Evolutionary conservation across 1,140 invertebrate species (phyloP).

Genomic region (Drosophila nigrodunni): DNA sequence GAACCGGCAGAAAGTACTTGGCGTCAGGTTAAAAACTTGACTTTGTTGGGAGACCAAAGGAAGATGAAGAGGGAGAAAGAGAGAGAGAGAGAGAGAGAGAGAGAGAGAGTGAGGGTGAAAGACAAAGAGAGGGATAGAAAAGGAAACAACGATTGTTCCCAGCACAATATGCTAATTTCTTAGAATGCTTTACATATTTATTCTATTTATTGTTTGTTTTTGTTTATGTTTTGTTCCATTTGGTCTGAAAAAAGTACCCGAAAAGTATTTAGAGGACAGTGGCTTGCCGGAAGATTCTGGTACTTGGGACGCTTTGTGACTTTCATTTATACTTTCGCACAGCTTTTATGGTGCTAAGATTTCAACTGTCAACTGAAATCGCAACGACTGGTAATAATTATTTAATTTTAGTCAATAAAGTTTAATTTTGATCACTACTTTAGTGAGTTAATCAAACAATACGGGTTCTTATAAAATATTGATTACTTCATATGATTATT

Average conservation of each 20-base stretch:
- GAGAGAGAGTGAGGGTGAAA: neutral
- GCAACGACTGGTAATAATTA: too few relatives aligned
- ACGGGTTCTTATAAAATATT: too few relatives aligned
- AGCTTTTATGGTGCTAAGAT: neutral
- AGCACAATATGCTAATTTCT: conserved; percentile 74
- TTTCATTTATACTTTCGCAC: conserved; percentile 70
- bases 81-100: neutral
- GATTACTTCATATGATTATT: too few relatives aligned
- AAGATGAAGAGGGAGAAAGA: neutral
- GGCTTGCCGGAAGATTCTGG: conserved; percentile 1
- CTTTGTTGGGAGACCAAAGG: neutral
- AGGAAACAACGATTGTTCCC: neutral
- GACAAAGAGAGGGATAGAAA: neutral
- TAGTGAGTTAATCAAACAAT: too few relatives aligned
- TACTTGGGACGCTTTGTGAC: conserved; percentile 55
- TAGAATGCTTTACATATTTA: conserved; percentile 74
- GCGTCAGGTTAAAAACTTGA: conserved; percentile 60
- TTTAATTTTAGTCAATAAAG: too few relatives aligned
- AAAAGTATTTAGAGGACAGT: conserved; percentile 75
- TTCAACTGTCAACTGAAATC: conserved; percentile 40
- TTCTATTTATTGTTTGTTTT: conserved; percentile 78
- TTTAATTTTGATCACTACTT: too few relatives aligned
- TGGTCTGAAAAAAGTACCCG: conserved; percentile 43
- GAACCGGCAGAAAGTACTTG: conserved; percentile 55
- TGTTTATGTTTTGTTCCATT: conserved; percentile 23